phyloP scores from a whole-genome alignment of 2,797 vertebrate species.

The Fistularia tabacaria region DNA sequence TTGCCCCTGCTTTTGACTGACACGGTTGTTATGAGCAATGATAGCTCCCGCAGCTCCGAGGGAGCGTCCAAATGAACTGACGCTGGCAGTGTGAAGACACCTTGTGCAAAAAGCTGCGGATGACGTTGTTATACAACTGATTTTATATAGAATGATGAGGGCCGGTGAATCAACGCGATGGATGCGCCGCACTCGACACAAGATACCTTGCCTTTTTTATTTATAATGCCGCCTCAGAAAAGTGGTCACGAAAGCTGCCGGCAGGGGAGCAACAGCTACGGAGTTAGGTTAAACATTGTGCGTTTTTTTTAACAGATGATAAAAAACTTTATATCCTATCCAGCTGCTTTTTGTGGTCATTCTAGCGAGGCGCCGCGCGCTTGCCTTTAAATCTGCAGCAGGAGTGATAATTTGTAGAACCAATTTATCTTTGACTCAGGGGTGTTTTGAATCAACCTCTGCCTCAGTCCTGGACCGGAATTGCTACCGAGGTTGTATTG shows the following conservation, averaged over 20 bases:
- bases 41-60: slow-evolving; percentile 64
- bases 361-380: no score
- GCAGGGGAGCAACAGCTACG: no score
- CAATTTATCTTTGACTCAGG: neutral
- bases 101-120: slow-evolving; percentile 55
- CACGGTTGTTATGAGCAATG: slow-evolving; percentile 68
- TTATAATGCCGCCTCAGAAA: slow-evolving; percentile 28
- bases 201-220: slow-evolving; percentile 48
- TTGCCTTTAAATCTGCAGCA: slow-evolving; percentile 6
- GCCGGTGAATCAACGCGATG: slow-evolving; percentile 55
- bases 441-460: neutral
- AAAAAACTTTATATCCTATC: no score
- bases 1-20: slow-evolving; percentile 63
- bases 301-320: no score
- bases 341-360: no score
- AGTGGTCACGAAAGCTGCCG: slow-evolving; percentile 31
- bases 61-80: slow-evolving; percentile 71
- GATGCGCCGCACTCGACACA: slow-evolving; percentile 34
- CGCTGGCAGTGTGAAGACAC: slow-evolving; percentile 62
- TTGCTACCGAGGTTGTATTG: no score
- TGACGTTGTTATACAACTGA: slow-evolving; percentile 69
- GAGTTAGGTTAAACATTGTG: no score
- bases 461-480: neutral
- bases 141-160: slow-evolving; percentile 59
- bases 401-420: neutral